These are phyloP conservation scores for Drosophila paracracens DNA, from an alignment of 2,888 invertebrate genomes.

Conservation along the genomic window DNA sequence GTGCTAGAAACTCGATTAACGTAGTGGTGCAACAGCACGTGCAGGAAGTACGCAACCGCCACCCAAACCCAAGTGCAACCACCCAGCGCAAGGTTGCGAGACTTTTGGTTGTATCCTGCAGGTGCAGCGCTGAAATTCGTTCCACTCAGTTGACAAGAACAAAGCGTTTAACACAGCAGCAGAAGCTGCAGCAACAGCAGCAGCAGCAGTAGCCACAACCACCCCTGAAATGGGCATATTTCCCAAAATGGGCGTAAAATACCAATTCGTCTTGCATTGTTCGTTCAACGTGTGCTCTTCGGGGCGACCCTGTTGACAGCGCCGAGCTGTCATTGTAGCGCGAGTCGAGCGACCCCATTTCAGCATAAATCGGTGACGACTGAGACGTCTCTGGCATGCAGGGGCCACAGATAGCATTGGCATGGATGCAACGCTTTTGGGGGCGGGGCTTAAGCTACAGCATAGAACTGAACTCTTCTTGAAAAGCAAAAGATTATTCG, in stretches of 20 bases:
- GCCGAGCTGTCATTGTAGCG: constrained; percentile 53
- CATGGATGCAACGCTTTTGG: constrained; percentile 44
- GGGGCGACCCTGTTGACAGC: constrained; percentile 58
- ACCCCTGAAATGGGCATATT: constrained; percentile 44
- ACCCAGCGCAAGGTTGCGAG: constrained; percentile 54
- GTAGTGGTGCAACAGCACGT: constrained; percentile 47
- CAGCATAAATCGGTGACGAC: constrained; percentile 8
- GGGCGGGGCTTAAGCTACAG: constrained; percentile 23
- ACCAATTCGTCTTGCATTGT: constrained; percentile 84
- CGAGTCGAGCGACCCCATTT: constrained; percentile 38
- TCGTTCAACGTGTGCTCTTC: constrained; percentile 69
- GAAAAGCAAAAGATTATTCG: background rate
- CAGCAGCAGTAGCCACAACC: constrained; percentile 47
- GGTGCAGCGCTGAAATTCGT: constrained; percentile 84
- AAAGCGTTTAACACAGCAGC: constrained; percentile 64
- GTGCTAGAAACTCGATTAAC: constrained; percentile 50
- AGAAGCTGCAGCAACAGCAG: constrained; percentile 49
- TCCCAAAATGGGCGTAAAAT: constrained; percentile 83
- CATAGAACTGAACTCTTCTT: background rate
- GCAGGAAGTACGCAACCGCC: constrained; percentile 23
- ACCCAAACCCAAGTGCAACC: constrained; percentile 25
- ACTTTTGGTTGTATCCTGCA: constrained; percentile 73
- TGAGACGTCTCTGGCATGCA: constrained; percentile 51
- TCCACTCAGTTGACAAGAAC: constrained; percentile 84
- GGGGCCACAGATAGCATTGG: constrained; percentile 48